phyloP scores from a whole-genome alignment of 1,140 invertebrate genomes.

The Frieseomelitta varia region DNA sequence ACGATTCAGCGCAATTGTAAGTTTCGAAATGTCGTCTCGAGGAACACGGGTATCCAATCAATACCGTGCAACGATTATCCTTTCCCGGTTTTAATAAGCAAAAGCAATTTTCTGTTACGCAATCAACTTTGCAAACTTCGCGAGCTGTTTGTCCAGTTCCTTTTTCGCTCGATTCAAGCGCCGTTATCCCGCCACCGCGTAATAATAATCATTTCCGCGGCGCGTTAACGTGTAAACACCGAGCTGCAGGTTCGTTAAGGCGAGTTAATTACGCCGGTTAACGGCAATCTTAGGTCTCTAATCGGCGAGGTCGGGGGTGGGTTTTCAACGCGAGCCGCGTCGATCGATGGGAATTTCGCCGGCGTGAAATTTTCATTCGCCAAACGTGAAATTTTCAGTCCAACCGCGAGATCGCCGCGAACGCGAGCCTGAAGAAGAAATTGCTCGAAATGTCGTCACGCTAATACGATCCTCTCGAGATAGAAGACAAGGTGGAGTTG shows the following conservation, averaged over 20 bases:
- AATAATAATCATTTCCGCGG: not conserved
- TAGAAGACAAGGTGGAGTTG: not conserved
- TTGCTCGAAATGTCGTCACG: not conserved
- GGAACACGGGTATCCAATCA: no score
- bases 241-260: not conserved
- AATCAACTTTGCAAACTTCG: not conserved
- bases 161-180: not conserved
- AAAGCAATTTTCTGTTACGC: not conserved
- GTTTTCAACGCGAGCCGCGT: not conserved
- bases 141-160: not conserved
- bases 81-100: not conserved
- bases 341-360: not conserved
- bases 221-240: not conserved
- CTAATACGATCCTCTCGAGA: not conserved
- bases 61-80: not conserved
- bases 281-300: not conserved
- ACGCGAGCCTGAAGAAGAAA: not conserved
- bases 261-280: constrained; percentile 11
- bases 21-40: no score
- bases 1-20: no score
- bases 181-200: no score
- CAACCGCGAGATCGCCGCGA: not conserved
- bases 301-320: not conserved
- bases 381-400: no score
- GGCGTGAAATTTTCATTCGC: not conserved